These are phyloP conservation scores for Rhinolophus ferrumequinum DNA, from an alignment of 2,113 vertebrate species.

Conservation along the genomic window DNA sequence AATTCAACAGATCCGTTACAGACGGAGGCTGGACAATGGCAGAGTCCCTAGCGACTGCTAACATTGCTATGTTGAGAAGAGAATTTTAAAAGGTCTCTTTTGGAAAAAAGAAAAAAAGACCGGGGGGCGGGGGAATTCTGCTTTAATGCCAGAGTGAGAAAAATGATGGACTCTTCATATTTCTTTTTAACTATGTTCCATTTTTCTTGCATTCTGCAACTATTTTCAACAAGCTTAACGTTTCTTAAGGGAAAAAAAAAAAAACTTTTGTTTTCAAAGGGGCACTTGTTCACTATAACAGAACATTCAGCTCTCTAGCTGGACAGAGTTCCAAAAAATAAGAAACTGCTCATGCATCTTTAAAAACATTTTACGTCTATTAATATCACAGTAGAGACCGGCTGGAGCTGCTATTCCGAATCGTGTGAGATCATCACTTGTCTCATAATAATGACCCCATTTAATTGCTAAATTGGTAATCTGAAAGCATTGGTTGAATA, in stretches of 20 bases:
- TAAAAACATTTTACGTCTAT: constrained; percentile 38
- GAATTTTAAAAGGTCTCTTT: constrained; percentile 62
- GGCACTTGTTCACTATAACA: constrained; percentile 44
- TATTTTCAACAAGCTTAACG: constrained; percentile 61
- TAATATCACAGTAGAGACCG: neutral
- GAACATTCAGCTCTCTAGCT: constrained; percentile 60
- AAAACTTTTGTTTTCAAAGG: constrained; percentile 63
- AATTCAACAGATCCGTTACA: constrained; percentile 25
- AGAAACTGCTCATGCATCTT: constrained; percentile 37
- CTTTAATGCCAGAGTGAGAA: constrained; percentile 30
- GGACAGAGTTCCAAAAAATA: constrained; percentile 40
- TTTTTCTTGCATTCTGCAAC: constrained; percentile 67
- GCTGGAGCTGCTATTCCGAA: constrained; percentile 38
- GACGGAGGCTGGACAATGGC: neutral
- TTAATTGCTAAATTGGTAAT: constrained; percentile 43
- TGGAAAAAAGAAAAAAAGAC: constrained; percentile 15
- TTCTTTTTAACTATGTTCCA: constrained; percentile 46
- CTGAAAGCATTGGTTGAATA: constrained; percentile 29
- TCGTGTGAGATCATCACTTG: neutral
- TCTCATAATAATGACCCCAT: neutral
- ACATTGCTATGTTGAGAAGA: neutral
- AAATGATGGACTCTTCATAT: constrained; percentile 43
- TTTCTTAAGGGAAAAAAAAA: constrained; percentile 35
- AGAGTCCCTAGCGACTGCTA: neutral
- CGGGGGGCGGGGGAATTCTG: neutral